Percentiles rank a stretch among this genome's conserved stretches.
phyloP scores from a whole-genome alignment of 1,140 invertebrate genomes.

The Hetaerina americana region DNA sequence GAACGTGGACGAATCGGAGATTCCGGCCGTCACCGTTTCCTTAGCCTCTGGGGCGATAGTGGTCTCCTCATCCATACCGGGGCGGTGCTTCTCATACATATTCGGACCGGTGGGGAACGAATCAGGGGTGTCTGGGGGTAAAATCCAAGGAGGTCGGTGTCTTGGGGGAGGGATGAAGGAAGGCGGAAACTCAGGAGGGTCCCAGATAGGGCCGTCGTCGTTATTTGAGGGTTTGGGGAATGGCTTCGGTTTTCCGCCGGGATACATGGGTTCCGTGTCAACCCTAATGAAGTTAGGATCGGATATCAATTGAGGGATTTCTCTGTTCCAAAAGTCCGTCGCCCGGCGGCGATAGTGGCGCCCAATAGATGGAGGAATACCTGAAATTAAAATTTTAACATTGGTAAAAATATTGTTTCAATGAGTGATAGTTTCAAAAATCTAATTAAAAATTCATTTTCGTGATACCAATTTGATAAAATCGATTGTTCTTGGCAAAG shows the following conservation, averaged over 20 bases:
- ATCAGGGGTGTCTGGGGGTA: background rate
- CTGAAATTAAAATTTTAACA: slow-evolving; percentile 32
- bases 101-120: background rate
- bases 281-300: slow-evolving; percentile 21
- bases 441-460: slow-evolving; percentile 10
- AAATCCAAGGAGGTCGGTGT: background rate
- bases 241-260: background rate
- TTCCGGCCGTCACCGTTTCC: background rate
- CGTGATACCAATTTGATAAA: background rate
- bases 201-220: background rate
- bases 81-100: no score
- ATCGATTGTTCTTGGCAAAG: background rate
- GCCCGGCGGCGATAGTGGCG: slow-evolving; percentile 47
- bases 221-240: no score
- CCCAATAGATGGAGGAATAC: slow-evolving; percentile 47
- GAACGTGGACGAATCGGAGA: slow-evolving; percentile 32
- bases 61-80: background rate
- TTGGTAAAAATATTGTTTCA: slow-evolving; percentile 11
- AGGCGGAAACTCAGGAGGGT: background rate
- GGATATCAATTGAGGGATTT: slow-evolving; percentile 42
- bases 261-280: background rate
- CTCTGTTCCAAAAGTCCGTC: slow-evolving; percentile 59
- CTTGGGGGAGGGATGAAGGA: background rate
- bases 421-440: slow-evolving; percentile 2
- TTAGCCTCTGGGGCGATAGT: background rate